Conservation (phyloP, 2,797 vertebrate genomes). For the Enteromius viviparus region DNA sequence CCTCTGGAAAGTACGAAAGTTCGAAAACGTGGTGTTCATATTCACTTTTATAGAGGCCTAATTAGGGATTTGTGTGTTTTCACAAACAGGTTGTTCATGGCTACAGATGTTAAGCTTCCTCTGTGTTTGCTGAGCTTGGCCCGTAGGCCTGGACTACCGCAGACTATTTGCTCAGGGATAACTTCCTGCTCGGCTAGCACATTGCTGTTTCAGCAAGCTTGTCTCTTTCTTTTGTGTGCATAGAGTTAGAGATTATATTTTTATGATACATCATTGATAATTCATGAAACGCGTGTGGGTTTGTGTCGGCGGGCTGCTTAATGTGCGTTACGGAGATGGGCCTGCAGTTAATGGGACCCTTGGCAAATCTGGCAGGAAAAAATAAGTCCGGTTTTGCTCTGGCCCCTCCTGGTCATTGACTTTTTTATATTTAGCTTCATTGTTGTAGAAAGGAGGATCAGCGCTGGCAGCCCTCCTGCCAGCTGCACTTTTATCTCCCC, state of each 20-base stretch:
- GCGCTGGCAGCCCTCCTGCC: slow-evolving; percentile 46
- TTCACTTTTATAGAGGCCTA: slow-evolving; percentile 65
- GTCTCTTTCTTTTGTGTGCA: slow-evolving; percentile 15
- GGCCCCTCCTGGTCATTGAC: slow-evolving; percentile 48
- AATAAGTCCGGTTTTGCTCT: slow-evolving; percentile 50
- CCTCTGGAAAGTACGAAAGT: slow-evolving; percentile 54
- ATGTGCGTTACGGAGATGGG: slow-evolving; percentile 28
- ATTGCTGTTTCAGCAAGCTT: slow-evolving; percentile 14
- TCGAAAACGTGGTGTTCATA: slow-evolving; percentile 65
- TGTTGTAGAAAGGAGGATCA: slow-evolving; percentile 54
- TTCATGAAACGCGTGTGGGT: slow-evolving; percentile 23
- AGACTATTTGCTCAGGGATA: slow-evolving; percentile 50
- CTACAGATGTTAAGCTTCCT: slow-evolving; percentile 64
- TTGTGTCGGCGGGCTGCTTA: slow-evolving; percentile 12
- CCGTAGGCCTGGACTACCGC: slow-evolving; percentile 53
- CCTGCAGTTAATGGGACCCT: slow-evolving; percentile 52
- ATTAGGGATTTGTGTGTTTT: slow-evolving; percentile 67
- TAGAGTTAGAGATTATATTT: slow-evolving; percentile 4
- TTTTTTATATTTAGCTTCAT: slow-evolving; percentile 62
- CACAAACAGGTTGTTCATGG: slow-evolving; percentile 67
- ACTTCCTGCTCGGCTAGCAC: slow-evolving; percentile 42
- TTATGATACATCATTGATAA: slow-evolving; percentile 4
- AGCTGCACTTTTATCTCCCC: slow-evolving; percentile 46
- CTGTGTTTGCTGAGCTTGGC: slow-evolving; percentile 58
- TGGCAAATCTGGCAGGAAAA: slow-evolving; percentile 61